Evolutionary conservation across 2,113 vertebrate genomes (phyloP).

Genomic region (Eurypyga helias): DNA sequence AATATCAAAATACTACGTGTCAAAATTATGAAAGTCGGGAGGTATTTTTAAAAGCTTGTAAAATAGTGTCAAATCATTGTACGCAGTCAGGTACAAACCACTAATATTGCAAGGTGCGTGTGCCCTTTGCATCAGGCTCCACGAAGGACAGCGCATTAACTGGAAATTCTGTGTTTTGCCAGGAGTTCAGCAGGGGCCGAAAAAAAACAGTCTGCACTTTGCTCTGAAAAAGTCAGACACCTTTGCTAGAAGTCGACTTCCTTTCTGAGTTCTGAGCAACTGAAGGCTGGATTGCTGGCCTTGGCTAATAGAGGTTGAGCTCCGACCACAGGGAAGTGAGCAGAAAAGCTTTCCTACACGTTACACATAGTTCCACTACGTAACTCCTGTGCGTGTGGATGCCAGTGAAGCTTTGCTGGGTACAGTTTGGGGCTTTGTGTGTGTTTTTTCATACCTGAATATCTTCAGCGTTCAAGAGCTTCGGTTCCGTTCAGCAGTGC

Average conservation of each 20-base stretch:
- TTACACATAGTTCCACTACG: rapidly evolving
- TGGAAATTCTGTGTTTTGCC: neutral
- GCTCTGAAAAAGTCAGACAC: neutral
- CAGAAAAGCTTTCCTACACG: neutral
- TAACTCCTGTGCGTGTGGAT: neutral
- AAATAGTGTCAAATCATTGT: neutral
- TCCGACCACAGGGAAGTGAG: neutral
- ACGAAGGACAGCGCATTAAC: neutral
- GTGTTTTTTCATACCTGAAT: neutral
- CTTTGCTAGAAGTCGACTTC: neutral
- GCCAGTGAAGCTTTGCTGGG: neutral
- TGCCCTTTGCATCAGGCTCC: neutral
- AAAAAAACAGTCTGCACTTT: neutral
- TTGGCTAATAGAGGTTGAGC: neutral
- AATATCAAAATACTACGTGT: neutral
- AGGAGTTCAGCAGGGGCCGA: too few species aligned
- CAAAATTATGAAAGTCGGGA: neutral
- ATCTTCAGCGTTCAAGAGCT: neutral
- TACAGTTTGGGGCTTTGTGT: neutral
- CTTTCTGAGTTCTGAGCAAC: neutral
- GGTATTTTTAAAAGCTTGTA: neutral
- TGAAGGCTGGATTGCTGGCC: neutral
- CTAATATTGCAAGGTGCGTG: neutral
- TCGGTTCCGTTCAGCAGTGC: neutral
- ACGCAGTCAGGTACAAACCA: neutral